These are phyloP conservation scores for Etheostoma spectabile DNA, from an alignment of 2,113 vertebrate species.

Conservation along the genomic window DNA sequence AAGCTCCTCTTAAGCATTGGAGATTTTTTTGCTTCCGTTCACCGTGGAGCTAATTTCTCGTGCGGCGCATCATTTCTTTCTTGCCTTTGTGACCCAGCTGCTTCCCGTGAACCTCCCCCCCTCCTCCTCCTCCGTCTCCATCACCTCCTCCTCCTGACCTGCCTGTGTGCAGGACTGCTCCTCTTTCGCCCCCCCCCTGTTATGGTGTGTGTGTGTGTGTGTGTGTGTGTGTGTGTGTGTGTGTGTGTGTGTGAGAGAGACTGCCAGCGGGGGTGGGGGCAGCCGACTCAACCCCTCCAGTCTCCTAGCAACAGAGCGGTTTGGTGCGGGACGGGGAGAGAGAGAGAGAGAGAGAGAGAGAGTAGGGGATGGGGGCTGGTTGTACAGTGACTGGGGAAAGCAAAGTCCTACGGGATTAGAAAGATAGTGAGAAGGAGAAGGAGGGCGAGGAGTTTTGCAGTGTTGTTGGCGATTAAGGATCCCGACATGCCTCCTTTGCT, in stretches of 20 bases:
- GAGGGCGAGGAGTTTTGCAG: conserved; percentile 72
- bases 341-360: conserved; percentile 70
- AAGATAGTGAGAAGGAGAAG: conserved; percentile 70
- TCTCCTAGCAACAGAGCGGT: conserved; percentile 90
- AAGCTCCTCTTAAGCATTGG: neutral
- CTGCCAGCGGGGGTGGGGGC: conserved; percentile 85
- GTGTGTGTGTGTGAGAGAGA: conserved; percentile 64
- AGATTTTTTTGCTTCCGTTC: conserved; percentile 24
- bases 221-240: conserved; percentile 57
- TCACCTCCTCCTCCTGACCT: conserved; percentile 74
- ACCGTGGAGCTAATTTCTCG: conserved; percentile 59
- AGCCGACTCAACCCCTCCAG: conserved; percentile 86
- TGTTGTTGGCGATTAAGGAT: conserved; percentile 72
- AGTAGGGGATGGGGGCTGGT: conserved; percentile 79
- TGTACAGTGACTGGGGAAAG: conserved; percentile 82
- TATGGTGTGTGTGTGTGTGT: conserved; percentile 49
- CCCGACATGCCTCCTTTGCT: conserved; percentile 78
- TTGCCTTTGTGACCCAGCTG: conserved; percentile 84
- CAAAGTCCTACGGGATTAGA: conserved; percentile 82
- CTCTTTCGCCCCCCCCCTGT: conserved; percentile 68
- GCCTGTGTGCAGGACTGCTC: conserved; percentile 79
- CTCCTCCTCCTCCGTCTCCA: conserved; percentile 26
- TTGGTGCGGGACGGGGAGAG: conserved; percentile 85
- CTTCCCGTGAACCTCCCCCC: conserved; percentile 59
- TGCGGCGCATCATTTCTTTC: conserved; percentile 58